phyloP scores from a whole-genome alignment of 2,797 vertebrate genomes.

The Trematomus bernacchii region DNA sequence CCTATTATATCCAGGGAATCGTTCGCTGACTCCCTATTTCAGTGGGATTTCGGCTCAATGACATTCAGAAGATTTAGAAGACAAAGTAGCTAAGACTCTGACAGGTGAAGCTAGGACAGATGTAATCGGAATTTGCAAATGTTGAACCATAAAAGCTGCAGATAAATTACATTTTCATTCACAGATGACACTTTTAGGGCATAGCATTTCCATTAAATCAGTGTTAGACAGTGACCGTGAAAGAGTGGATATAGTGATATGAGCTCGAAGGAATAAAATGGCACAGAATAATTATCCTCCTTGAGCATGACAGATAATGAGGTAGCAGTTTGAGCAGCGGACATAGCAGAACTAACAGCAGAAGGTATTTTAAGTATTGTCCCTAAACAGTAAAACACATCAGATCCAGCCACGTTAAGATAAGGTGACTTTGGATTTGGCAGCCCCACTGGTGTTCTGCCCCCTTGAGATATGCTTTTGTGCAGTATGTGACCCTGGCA shows the following conservation, averaged over 20 bases:
- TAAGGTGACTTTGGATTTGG: constrained; percentile 70
- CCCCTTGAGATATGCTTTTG: constrained; percentile 36
- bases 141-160: constrained; percentile 22
- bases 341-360: constrained; percentile 21
- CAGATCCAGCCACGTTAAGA: constrained; percentile 43
- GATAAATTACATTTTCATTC: constrained; percentile 10
- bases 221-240: not conserved
- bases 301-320: constrained; percentile 42
- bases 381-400: constrained; percentile 47
- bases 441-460: constrained; percentile 28
- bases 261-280: not conserved
- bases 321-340: constrained; percentile 13
- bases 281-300: constrained; percentile 25
- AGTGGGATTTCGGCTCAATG: constrained; percentile 39
- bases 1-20: constrained; percentile 32
- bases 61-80: constrained; percentile 27
- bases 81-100: constrained; percentile 35
- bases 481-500: constrained; percentile 26
- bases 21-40: constrained; percentile 27
- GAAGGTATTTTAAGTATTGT: constrained; percentile 31
- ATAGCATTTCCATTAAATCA: constrained; percentile 30
- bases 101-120: constrained; percentile 35
- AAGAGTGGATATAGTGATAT: not conserved
- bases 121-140: constrained; percentile 16
- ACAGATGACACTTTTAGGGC: constrained; percentile 10